Evolutionary conservation across 2,113 vertebrate species (phyloP).

Genomic region (Pedetes capensis): DNA sequence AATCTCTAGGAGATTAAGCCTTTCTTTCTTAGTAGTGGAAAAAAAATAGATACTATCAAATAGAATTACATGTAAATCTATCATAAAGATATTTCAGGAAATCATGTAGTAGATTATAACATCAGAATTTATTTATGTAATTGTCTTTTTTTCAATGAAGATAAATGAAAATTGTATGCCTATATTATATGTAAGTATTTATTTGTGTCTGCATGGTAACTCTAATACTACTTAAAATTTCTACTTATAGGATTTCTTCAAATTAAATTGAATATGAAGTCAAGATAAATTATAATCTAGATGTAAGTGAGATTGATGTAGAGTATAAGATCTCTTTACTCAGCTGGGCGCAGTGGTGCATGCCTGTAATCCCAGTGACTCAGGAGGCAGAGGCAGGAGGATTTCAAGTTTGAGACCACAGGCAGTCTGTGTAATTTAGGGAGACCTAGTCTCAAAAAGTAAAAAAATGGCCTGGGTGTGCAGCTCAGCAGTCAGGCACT

Average conservation of each 20-base stretch:
- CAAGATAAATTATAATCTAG: neutral
- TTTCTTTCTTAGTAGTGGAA: neutral
- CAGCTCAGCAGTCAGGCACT: too few species aligned
- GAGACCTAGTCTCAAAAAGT: too few species aligned
- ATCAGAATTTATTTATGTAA: neutral
- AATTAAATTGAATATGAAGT: constrained; percentile 20
- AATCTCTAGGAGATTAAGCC: neutral
- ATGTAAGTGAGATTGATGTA: neutral
- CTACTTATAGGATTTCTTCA: neutral
- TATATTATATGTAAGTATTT: neutral
- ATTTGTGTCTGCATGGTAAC: neutral
- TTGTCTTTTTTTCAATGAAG: neutral
- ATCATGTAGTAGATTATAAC: neutral
- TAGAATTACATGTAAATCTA: constrained; percentile 32
- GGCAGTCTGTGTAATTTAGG: too few species aligned
- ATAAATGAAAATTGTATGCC: constrained; percentile 8
- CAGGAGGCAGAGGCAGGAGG: too few species aligned
- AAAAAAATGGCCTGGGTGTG: too few species aligned
- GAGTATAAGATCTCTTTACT: neutral
- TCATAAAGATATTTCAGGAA: neutral
- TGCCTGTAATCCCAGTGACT: too few species aligned
- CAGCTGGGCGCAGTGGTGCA: too few species aligned
- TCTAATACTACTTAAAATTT: neutral
- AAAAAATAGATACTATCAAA: neutral
- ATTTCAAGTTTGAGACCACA: too few species aligned